Base-by-base conservation (phyloP, 2,113 vertebrate species). In the Perca schrenkii region DNA sequence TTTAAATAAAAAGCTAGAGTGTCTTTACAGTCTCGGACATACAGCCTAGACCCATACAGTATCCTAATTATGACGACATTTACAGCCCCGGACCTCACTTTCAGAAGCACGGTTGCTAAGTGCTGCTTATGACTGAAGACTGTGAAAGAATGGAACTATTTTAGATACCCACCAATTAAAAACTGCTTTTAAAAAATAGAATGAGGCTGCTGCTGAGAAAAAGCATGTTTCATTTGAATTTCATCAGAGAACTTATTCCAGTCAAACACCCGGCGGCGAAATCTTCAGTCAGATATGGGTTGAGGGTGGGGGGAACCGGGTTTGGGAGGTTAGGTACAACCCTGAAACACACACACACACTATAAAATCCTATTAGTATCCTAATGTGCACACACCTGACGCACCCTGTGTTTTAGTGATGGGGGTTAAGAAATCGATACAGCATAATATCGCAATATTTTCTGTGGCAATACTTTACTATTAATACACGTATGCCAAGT, bases 201-300 rank as follows among this genome's bases (percentile, higher is more conserved):
- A 67, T 31, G 40, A 46, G 62, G 62, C 62, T 16, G 22, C 34
- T 52, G 54, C 56, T 61, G 56, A 12, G 53, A 63, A 62, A 75
- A 19, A 61, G 28, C 50, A 16, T 25, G 50, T 86, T 85, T 85
- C 77, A 73, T 78, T 86, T 83, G 54, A 80, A 88, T 91, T 70
- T 83, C 69, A 87, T 78, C 83, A 79, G 65, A 87, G 58, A 88
- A 83, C 73, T 79, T 73, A 47, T 52, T 64, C 60, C 71, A 76
- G 73, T 80, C 66, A 86, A 77, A 90, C 56, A 68, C 21, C 15
- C 2, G 8, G 12, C 28, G 66, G 66, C 1, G 6, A 34, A 34
- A 68, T 52, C 49, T 68, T 68, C 28, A 68, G 17, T 68, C 47
- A 12, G 47, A 52, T 12, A 16, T 21, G 25, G 49, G 49, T 14